phyloP scores from a whole-genome alignment of 2,113 vertebrate species.

The Caretta caretta region DNA sequence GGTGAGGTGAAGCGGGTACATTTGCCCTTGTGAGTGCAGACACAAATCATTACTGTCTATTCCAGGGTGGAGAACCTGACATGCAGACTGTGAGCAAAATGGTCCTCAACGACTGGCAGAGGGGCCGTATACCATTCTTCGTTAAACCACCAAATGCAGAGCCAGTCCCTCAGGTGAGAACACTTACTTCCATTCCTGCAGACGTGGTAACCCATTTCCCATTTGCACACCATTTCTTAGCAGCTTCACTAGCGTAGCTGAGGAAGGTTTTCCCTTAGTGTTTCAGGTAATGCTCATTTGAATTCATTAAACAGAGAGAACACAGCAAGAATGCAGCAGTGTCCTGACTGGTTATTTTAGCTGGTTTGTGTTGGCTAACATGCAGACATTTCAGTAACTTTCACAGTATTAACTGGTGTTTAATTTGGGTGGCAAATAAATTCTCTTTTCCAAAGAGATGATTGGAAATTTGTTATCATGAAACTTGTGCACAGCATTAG shows the following conservation, averaged over 20 bases:
- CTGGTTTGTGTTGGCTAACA: neutral
- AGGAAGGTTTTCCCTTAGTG: neutral
- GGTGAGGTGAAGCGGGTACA: neutral
- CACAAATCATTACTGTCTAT: neutral
- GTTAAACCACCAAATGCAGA: constrained; percentile 93
- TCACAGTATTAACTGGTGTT: rapidly evolving
- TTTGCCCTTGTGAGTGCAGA: rapidly evolving
- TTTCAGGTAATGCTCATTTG: neutral
- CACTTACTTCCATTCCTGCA: neutral
- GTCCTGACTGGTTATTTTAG: neutral
- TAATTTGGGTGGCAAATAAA: neutral
- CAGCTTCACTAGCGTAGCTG: neutral
- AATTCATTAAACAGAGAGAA: neutral
- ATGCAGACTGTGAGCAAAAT: constrained; percentile 93
- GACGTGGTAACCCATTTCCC: neutral
- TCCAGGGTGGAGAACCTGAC: constrained; percentile 95
- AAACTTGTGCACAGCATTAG: neutral
- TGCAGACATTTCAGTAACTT: neutral
- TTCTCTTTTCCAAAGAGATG: neutral
- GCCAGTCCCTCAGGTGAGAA: constrained; percentile 79
- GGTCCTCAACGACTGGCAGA: constrained; percentile 99
- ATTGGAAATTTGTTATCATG: neutral
- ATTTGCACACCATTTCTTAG: rapidly evolving
- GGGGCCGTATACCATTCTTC: constrained; percentile 97
- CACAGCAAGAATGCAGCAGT: neutral